Conservation (phyloP, 2,113 vertebrate genomes). For the Thunnus thynnus region DNA sequence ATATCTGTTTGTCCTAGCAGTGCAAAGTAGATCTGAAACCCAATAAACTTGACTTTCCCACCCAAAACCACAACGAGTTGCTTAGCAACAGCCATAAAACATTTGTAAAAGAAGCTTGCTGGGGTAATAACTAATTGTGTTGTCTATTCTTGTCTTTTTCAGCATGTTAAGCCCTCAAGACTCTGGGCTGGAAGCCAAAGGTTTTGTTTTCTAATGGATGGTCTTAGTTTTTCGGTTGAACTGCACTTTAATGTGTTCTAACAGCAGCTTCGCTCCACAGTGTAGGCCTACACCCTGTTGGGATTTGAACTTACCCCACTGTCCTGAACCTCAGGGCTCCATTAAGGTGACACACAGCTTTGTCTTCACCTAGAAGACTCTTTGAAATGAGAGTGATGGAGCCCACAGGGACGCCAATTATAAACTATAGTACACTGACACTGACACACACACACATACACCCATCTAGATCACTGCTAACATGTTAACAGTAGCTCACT, state of each 20-base stretch:
- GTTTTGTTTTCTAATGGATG: conserved; percentile 56
- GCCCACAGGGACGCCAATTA: neutral
- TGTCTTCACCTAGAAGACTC: conserved; percentile 19
- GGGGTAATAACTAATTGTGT: conserved; percentile 51
- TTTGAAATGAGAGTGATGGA: conserved; percentile 44
- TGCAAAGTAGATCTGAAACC: neutral
- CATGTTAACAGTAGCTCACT: neutral
- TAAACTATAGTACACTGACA: neutral
- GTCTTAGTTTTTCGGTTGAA: conserved; percentile 38
- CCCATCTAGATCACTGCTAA: conserved; percentile 36
- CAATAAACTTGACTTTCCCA: conserved; percentile 57
- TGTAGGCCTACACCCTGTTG: conserved; percentile 15
- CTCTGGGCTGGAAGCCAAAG: conserved; percentile 49
- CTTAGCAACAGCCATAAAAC: conserved; percentile 52
- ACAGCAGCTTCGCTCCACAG: conserved; percentile 27
- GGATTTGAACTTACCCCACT: conserved; percentile 16
- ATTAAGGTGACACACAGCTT: conserved; percentile 40
- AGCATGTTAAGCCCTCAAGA: conserved; percentile 39
- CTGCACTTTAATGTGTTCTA: conserved; percentile 30
- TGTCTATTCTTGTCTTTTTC: conserved; percentile 53
- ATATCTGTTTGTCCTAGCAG: neutral
- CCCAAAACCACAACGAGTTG: conserved; percentile 10
- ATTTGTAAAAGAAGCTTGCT: conserved; percentile 41
- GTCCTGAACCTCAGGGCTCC: conserved; percentile 17
- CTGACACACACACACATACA: conserved; percentile 8